Evolutionary conservation across 2,888 invertebrate genomes (phyloP).

Genomic region (Serrognathus titanus): DNA sequence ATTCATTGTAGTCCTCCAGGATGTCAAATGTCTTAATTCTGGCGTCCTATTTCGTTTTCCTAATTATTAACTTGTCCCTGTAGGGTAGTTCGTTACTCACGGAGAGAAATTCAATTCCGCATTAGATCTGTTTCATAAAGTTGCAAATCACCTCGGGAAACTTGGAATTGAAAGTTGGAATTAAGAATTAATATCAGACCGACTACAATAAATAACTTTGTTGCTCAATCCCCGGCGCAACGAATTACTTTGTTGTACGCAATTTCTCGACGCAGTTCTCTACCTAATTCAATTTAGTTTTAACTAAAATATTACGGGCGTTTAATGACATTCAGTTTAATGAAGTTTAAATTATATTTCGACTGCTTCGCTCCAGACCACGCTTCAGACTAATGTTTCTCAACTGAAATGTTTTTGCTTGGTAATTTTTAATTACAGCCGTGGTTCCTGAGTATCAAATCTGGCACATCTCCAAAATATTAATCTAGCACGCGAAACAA

Average conservation of each 20-base stretch:
- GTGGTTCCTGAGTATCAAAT: too few species aligned
- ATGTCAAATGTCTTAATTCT: conserved; percentile 45
- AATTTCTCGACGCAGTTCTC: too few species aligned
- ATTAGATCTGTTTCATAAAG: conserved; percentile 2
- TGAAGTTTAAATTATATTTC: too few species aligned
- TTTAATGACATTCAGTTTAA: too few species aligned
- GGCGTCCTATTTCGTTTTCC: conserved; percentile 37
- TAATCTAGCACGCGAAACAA: too few species aligned
- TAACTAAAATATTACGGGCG: too few species aligned
- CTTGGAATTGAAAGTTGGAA: conserved; percentile 1
- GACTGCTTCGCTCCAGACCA: too few species aligned
- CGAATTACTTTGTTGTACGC: not conserved
- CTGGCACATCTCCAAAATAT: too few species aligned
- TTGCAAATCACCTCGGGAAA: not conserved
- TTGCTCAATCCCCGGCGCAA: not conserved
- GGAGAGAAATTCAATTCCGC: not conserved
- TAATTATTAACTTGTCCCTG: conserved; percentile 43
- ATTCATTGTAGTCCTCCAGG: conserved; percentile 40
- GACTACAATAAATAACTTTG: conserved; percentile 3
- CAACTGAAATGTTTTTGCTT: too few species aligned
- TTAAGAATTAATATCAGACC: conserved; percentile 1
- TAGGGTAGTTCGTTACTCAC: conserved; percentile 19
- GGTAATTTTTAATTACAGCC: too few species aligned
- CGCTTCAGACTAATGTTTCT: too few species aligned
- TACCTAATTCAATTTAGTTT: too few species aligned